These are phyloP conservation scores for Gonioctena quinquepunctata DNA, from an alignment of 1,140 invertebrate species.

Conservation along the genomic window DNA sequence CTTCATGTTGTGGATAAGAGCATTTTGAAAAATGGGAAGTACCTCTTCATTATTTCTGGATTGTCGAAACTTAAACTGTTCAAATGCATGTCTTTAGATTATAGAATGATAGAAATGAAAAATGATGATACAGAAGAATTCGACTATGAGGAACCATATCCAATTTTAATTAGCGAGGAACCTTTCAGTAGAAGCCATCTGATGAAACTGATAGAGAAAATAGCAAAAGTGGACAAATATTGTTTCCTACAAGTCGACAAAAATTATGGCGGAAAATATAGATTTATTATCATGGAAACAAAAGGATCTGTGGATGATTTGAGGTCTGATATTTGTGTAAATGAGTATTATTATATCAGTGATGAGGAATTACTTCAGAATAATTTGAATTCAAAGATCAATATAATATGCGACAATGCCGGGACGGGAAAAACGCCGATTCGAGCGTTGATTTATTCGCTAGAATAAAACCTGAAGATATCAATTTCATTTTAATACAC, in stretches of 20 bases:
- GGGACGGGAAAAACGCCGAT: not conserved
- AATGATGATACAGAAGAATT: not conserved
- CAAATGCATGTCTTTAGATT: not conserved
- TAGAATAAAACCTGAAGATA: not conserved
- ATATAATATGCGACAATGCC: conserved; percentile 1
- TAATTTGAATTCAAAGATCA: not conserved
- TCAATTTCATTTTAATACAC: not conserved
- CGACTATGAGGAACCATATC: not conserved
- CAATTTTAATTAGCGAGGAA: not conserved
- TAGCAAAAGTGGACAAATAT: not conserved
- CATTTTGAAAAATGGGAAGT: not conserved
- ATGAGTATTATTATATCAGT: not conserved
- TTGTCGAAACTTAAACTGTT: not conserved
- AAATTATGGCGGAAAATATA: not conserved
- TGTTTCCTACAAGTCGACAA: not conserved
- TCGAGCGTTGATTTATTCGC: not conserved
- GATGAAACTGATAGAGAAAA: not conserved
- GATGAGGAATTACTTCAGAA: not conserved
- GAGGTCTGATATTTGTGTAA: not conserved
- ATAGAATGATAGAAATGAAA: not conserved
- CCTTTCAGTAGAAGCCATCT: not conserved
- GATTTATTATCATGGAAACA: not conserved
- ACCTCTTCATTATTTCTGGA: not conserved
- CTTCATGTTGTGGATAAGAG: not conserved
- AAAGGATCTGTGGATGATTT: not conserved